Evolutionary conservation across 1,140 invertebrate species (phyloP), one percentile per base, ranked within the genome.

Genomic region (Rhopalosiphum maidis): DNA sequence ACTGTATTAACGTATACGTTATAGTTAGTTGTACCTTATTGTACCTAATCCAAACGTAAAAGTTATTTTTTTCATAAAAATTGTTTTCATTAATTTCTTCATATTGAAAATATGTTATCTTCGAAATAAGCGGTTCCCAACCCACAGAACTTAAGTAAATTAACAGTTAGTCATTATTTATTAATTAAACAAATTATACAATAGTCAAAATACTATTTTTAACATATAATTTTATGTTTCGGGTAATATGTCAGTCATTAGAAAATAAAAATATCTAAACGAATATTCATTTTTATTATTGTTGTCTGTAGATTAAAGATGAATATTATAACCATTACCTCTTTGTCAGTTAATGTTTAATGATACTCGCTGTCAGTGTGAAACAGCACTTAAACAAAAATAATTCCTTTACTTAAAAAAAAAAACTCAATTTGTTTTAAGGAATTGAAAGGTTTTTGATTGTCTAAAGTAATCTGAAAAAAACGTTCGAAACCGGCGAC

Each of bases 381-480:
- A 35, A 87, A 37, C 48, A 48, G 46, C n/a, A 51, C n/a, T 87
- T 87, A 8, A 48, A 87, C 46, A 87, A 87, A 87, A 22, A 51
- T 87, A 87, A 87, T 87, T 87, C 5, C 30, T 18, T n/a, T 18
- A 48, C 30, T n/a, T 86, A 46, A n/a, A 87, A 48, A 87, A 87
- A 51, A 51, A 51, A 51, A 51, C 25, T 46, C 85, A 4, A 30
- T 48, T 87, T 48, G 43, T 87, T 87, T 87, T 87, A 87, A 87
- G 85, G 15, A 8, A 87, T 21, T 87, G 85, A 87, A 87, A 48
- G 43, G 85, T 87, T 87, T n/a, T 87, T 87, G 85, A 87, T 87
- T 43, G 43, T 87, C 25, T 87, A 9, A 87, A 87, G 41, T 87
- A 43, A 46, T 87, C 23, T n/a, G 30, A 87, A 87, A 48, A 23